A percentile compares a stretch with the other conserved stretches of the same genome.
Conservation (phyloP, 2,797 vertebrate genomes). For the Gobio occitaniae region DNA sequence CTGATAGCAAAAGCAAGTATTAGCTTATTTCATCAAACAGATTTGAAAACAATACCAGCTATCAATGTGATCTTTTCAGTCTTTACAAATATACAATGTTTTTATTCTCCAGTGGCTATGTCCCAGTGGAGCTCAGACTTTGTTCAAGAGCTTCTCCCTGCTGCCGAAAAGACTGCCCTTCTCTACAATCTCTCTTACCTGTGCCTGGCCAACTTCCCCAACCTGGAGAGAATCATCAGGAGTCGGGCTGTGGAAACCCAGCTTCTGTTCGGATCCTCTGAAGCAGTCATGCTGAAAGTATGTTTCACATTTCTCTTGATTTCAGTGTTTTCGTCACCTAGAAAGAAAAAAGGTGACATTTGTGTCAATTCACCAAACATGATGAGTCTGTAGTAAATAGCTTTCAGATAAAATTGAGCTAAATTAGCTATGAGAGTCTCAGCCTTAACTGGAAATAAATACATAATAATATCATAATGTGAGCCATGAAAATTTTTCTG, state of each 20-base stretch:
- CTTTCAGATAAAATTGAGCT: not conserved
- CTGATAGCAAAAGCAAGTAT: constrained; percentile 10
- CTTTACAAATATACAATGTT: not conserved
- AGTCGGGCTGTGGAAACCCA: constrained; percentile 24
- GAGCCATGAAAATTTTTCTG: too few relatives aligned
- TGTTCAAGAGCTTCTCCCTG: not conserved
- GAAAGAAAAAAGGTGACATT: not conserved
- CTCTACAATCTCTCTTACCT: constrained; percentile 37
- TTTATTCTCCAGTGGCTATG: not conserved
- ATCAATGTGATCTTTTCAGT: not conserved
- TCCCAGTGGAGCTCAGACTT: not conserved
- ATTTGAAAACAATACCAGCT: not conserved
- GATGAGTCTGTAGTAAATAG: not conserved
- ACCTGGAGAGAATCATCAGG: constrained; percentile 28
- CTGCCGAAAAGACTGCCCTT: constrained; percentile 2
- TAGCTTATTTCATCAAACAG: not conserved
- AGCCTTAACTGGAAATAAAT: not conserved
- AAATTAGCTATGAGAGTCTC: too few relatives aligned
- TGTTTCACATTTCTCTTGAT: not conserved
- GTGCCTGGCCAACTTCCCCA: too few relatives aligned
- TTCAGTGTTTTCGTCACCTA: not conserved
- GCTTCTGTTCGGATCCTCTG: constrained; percentile 32
- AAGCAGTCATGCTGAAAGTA: not conserved
- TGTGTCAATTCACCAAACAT: not conserved
- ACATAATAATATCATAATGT: too few relatives aligned